phyloP scores from a whole-genome alignment of 2,797 vertebrate species.

The Takifugu ocellatus region DNA sequence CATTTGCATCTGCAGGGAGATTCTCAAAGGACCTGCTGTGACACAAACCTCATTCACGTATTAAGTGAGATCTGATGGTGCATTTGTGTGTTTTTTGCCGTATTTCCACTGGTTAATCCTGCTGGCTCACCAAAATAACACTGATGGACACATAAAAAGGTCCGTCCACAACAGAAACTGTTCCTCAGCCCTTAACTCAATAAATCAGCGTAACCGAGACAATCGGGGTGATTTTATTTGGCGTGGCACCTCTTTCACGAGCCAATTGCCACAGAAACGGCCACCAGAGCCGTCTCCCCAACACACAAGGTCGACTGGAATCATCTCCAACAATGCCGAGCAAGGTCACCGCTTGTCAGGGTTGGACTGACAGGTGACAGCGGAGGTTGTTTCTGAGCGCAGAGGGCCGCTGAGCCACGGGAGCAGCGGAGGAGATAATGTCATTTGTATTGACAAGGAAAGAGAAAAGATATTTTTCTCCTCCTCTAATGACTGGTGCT shows the following conservation, averaged over 20 bases:
- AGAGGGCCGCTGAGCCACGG: conserved; percentile 21
- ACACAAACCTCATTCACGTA: background rate
- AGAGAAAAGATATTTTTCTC: conserved; percentile 40
- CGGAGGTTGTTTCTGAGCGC: conserved; percentile 43
- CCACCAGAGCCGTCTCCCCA: conserved; percentile 56
- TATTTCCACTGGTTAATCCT: too few species aligned
- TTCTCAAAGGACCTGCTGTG: background rate
- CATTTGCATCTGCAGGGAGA: background rate
- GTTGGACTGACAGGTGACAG: conserved; percentile 75
- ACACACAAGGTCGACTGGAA: conserved; percentile 62
- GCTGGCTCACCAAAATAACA: background rate
- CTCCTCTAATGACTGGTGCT: conserved; percentile 27
- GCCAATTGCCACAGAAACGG: conserved; percentile 45
- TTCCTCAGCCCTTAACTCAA: conserved; percentile 25
- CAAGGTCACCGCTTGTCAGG: conserved; percentile 69
- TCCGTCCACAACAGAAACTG: conserved; percentile 7
- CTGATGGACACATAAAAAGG: background rate
- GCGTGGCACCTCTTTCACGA: conserved; percentile 48
- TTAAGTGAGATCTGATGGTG: background rate
- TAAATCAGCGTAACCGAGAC: conserved; percentile 56
- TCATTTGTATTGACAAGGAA: conserved; percentile 64
- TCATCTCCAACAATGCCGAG: conserved; percentile 53
- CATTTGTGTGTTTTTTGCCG: background rate
- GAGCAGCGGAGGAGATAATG: conserved; percentile 53
- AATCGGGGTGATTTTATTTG: conserved; percentile 61